These are phyloP conservation scores for Aporophyla lueneburgensis DNA, from an alignment of 2,888 invertebrate species.

Conservation along the genomic window DNA sequence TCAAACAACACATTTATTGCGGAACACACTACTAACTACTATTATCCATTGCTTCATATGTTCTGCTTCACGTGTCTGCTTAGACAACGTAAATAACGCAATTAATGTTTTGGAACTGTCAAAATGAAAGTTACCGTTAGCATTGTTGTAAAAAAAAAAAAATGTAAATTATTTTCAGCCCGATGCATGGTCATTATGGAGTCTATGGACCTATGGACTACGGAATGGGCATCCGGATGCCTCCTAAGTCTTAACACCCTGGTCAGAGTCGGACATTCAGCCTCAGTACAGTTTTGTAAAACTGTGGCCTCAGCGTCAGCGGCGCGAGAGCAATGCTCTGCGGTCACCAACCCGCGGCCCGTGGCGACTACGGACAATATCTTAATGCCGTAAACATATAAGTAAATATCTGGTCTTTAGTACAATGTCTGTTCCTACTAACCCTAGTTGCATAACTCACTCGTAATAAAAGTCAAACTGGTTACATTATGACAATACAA, in stretches of 20 bases:
- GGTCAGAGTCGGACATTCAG: constrained; percentile 10
- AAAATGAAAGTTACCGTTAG: too few species aligned
- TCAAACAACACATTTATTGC: too few species aligned
- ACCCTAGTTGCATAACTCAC: neutral
- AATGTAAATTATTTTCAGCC: neutral
- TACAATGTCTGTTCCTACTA: neutral
- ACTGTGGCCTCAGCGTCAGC: constrained; percentile 7
- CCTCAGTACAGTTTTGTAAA: constrained; percentile 1
- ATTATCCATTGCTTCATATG: too few species aligned
- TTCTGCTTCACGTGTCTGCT: too few species aligned
- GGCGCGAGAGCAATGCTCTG: constrained; percentile 47
- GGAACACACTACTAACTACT: too few species aligned
- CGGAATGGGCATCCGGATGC: neutral
- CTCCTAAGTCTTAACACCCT: constrained; percentile 13
- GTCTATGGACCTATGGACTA: neutral
- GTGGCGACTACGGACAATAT: constrained; percentile 27
- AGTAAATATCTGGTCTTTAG: constrained; percentile 7
- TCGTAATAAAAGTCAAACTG: neutral
- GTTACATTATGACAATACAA: neutral
- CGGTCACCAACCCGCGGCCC: constrained; percentile 49
- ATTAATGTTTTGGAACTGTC: too few species aligned
- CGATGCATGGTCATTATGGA: neutral
- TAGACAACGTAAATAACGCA: too few species aligned
- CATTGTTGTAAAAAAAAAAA: too few species aligned
- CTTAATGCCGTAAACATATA: constrained; percentile 30